Base-by-base conservation (phyloP, 30 jellyfish, hydroid and myxozoan species). In the Phacellophora camtschatica region DNA sequence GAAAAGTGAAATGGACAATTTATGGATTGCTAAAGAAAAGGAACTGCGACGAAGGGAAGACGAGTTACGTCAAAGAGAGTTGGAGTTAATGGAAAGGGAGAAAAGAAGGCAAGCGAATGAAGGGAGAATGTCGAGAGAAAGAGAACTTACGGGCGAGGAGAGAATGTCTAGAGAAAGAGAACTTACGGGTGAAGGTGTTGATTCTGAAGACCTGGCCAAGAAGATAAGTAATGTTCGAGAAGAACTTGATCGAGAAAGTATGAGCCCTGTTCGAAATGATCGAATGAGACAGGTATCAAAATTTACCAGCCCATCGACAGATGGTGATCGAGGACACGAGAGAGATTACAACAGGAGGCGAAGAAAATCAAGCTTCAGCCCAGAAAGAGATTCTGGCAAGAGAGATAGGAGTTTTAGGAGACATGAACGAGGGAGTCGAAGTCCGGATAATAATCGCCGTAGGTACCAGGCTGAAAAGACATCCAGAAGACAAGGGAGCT, bases 61-160 rank as follows among this genome's bases (percentile, higher is more conserved):
- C 16, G 83, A 58, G 20, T 12, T 58, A 2, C 77, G 72, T 19
- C 22, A 57, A 34, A 43, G 82, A 37, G 82, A 67, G 55, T 6
- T 34, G 18, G 82, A 59, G 87, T 62, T 87, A 30, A 25, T 66
- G 10, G 96, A 68, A 37, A 68, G 87, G 8, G 96, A 86, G 42
- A 87, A 66, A 45, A 50, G 43, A 46, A 71, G 74, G 42, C 53
- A 53, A 8, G 50, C 46, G n/a, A 74, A 36, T 1, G 69, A 46
- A 18, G 46, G 66, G 4, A 3, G 10, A 23, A 2, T 28, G 63
- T 27, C 62, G 58, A 29, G 30, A 37, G 33, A 34, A 31, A 33
- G 28, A 43, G 45, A 51, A 72, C 41, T 2, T 31, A 25, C 61
- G 28, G 20, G 20, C n/a, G n/a, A 28, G 71, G 7, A 0, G 28